Base-by-base conservation (phyloP, 2,113 vertebrate genomes). In the Limanda limanda region DNA sequence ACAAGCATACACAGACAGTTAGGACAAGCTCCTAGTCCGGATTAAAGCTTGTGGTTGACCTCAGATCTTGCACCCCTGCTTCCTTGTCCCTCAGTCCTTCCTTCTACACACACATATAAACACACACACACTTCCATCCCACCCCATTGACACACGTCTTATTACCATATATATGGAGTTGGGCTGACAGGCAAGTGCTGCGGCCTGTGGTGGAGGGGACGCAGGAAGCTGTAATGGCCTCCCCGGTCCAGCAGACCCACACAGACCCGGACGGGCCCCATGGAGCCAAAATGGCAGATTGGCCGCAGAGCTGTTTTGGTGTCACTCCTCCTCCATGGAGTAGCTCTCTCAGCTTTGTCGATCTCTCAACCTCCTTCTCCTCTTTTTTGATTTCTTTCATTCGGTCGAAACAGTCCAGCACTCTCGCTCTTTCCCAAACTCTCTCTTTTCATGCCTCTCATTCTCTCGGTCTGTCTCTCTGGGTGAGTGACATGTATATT, bases 81-180 rank as follows among this genome's bases (percentile, higher is more conserved):
- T 74, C 70, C 40, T 42, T 72, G 24, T 58, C 59, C 55, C 55
- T 64, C 71, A 13, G 40, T 2, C 40, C 40, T 13, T 13, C 40
- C 40, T 12, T 42, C 40, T 56, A 63, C 72, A 57, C 80, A 31
- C 60, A 59, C 78, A 65, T 55, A 57, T 68, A 61, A 64, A 40
- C 47, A 56, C 27, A 72, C 40, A 51, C 64, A 64, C 77, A 11
- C 51, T 14, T 27, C 59, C 62, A 57, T 63, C 52, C 57, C 37
- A 37, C 76, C 86, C 75, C 27, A 72, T 60, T 23, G 55, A 86
- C 83, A 83, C 78, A 55, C 82, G 68, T 45, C 81, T 40, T 72
- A 94, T 94, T 94, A 91, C 81, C 94, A 94, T 94, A 92, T 93
- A 94, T 92, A 94, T 94, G 87, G 93, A 88, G 85, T 88, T 82